Evolutionary conservation across 1,140 invertebrate genomes (phyloP), one percentile per base, ranked within the genome.

Genomic region (Oreohelix idahoensis): DNA sequence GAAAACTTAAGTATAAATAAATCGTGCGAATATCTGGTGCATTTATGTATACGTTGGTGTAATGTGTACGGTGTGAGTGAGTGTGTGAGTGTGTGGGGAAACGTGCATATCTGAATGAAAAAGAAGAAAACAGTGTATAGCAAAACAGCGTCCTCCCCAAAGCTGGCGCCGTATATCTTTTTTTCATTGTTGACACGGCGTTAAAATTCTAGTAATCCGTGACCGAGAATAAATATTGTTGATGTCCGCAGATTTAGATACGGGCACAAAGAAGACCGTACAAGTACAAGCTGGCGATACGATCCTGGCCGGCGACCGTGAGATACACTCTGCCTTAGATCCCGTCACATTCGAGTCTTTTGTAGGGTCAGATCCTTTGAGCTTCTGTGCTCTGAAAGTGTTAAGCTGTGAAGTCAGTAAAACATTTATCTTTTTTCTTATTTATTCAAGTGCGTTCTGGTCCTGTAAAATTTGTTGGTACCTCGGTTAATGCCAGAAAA

Each of bases 291-390:
- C 53, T n/a, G 15, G 63, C 32, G 63, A 66, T 66, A 66, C 63
- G n/a, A 66, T 66, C 63, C 63, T 4, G n/a, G 17, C n/a, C 63
- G 63, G 63, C 63, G 63, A 66, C 63, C 63, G 63, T 66, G 63
- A 66, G 63, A 66, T 32, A 29, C 63, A 29, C 63, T 17, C 53
- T 4, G 15, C 4, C 53, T n/a, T 15, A 11, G 26, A n/a, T 23
- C 20, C 53, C 17, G 8, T 20, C 53, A 58, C 53, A 58, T 58
- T 23, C 53, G 20, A 5, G 26, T 58, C 53, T 58, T 58, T 58
- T 58, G 53, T 58, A 23, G 53, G 53, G 17, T 58, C 53, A 58
- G 53, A 58, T 58, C 53, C 53, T 58, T 58, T 58, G 53, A 58
- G 53, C 26, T 58, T 23, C 53, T n/a, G 15, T 58, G 23, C 53